Percentiles rank a stretch among this genome's conserved stretches.
These are phyloP conservation scores for Mionectes olivaceus DNA, from an alignment of 2,797 vertebrate species.

Conservation along the genomic window DNA sequence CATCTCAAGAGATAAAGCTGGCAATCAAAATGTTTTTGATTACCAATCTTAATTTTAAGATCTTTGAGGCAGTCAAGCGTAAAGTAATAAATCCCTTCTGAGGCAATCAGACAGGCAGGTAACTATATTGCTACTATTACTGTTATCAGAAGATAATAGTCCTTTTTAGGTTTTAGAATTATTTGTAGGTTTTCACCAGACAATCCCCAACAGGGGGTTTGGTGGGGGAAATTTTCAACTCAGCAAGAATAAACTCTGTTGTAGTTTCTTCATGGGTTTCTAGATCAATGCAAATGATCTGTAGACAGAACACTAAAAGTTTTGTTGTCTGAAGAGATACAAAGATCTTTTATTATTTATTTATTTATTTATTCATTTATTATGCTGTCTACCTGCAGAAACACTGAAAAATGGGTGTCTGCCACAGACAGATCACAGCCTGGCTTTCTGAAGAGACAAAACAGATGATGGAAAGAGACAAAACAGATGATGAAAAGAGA, in stretches of 20 bases:
- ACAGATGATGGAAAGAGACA: slow-evolving; percentile 1
- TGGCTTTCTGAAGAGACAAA: not conserved
- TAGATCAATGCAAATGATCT: not conserved
- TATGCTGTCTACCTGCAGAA: not conserved
- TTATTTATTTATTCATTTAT: not conserved
- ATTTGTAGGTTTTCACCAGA: not conserved
- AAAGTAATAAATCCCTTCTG: not conserved
- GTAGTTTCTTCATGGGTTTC: not conserved
- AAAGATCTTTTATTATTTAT: not conserved
- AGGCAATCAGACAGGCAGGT: not conserved
- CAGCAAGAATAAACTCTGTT: not conserved
- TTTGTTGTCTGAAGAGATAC: not conserved
- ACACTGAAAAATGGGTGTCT: not conserved
- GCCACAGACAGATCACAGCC: not conserved
- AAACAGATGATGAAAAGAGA: not conserved
- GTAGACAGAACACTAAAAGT: not conserved
- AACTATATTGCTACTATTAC: not conserved
- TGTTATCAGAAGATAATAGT: not conserved
- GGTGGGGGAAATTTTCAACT: not conserved
- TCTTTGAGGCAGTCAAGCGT: not conserved
- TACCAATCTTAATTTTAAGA: not conserved
- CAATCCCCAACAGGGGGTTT: not conserved
- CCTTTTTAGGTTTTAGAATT: not conserved
- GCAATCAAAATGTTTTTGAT: not conserved
- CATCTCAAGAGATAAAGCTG: not conserved